Evolutionary conservation across 2,797 vertebrate genomes (phyloP), one percentile per base, ranked within the genome.

Genomic region (Catamblyrhynchus diadema): DNA sequence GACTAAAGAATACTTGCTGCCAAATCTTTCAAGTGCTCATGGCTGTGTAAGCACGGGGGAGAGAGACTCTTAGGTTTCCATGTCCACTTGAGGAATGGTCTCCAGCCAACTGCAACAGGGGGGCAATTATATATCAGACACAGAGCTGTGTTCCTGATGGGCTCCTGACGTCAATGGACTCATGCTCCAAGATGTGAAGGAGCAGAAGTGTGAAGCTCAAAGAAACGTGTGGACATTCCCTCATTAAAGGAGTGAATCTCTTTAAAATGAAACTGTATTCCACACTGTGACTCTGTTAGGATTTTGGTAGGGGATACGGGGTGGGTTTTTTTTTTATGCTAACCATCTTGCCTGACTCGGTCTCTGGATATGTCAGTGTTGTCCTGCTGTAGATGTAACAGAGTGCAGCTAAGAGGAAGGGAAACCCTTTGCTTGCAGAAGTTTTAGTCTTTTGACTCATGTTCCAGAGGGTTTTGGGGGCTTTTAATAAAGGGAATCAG

Each of bases 321-420:
- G 6, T 39, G n/a, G 16, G 16, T 1, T 1, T 2, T 2, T 22
- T 73, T 66, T 65, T 61, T 20, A 48, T 3, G 3, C 19, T 69
- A 44, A 44, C 23, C 42, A 14, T 3, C 23, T 78, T 72, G 18
- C 17, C 21, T 82, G 8, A n/a, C 54, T 75, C 14, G 22, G 20
- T 66, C n/a, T 74, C 25, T 61, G n/a, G 27, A 12, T 62, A 13
- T n/a, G 22, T 41, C 23, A 39, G 11, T n/a, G 32, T 37, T 73
- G 37, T 50, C 27, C 10, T 71, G 24, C 18, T 67, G 12, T 45
- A 74, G 48, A 48, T 9, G 3, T 33, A 56, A 59, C 7, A 64
- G 57, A 4, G 14, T 75, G 7, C 13, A 66, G 35, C 17, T 48
- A 24, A 87, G 35, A 81, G 44, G 23, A 62, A 35, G 12, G 30